These are phyloP conservation scores for Cordylochernes scorpioides DNA, from an alignment of 2,888 invertebrate genomes.

Conservation along the genomic window DNA sequence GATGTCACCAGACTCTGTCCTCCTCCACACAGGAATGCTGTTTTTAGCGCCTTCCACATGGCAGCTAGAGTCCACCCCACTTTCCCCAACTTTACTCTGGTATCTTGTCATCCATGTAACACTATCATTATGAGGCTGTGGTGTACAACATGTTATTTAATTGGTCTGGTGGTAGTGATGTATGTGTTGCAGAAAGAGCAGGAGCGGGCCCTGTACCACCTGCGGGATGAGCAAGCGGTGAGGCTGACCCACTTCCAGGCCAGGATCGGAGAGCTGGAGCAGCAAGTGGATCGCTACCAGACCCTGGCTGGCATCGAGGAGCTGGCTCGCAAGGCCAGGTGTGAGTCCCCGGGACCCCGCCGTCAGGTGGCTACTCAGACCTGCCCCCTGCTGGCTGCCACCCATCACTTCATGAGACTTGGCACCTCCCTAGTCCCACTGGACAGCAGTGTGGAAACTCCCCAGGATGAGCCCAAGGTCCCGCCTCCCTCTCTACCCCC, in stretches of 20 bases:
- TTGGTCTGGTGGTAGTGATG: no score
- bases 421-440: no score
- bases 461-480: constrained; percentile 2
- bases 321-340: constrained; percentile 28
- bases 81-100: no score
- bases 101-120: no score
- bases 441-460: constrained; percentile 4
- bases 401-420: no score
- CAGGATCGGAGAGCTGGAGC: constrained; percentile 24
- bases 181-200: constrained; percentile 15
- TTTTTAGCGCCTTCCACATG: no score
- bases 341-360: constrained; percentile 19
- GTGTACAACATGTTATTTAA: no score
- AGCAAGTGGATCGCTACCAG: constrained; percentile 32
- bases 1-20: no score
- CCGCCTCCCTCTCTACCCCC: constrained; percentile 1
- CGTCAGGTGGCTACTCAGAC: constrained; percentile 2
- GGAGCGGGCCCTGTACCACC: constrained; percentile 13
- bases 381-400: neutral
- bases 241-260: constrained; percentile 22
- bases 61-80: no score
- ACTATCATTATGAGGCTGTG: no score
- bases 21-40: no score
- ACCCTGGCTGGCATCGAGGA: constrained; percentile 31
- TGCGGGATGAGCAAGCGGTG: constrained; percentile 22